A percentile compares a stretch with the other conserved stretches of the same genome.
phyloP scores from a whole-genome alignment of 2,888 invertebrate genomes.

The Plutella xylostella region DNA sequence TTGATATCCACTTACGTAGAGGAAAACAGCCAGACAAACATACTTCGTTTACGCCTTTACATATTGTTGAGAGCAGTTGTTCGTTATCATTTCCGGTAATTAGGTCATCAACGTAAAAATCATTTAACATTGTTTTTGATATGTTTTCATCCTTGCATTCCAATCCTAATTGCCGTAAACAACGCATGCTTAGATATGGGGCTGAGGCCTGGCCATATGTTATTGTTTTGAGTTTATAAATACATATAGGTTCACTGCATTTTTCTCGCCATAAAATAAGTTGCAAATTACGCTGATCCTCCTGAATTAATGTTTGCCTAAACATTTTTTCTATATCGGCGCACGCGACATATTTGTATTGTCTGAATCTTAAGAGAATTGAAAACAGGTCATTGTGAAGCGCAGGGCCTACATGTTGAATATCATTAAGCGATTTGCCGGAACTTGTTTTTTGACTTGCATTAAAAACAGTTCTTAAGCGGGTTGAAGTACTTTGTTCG shows the following conservation, averaged over 20 bases:
- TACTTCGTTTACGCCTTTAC: not conserved
- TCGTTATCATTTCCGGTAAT: not conserved
- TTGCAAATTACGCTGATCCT: conserved; percentile 11
- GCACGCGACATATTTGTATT: not conserved
- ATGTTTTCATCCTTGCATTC: not conserved
- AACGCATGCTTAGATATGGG: not conserved
- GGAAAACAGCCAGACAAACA: not conserved
- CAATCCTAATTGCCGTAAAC: not conserved
- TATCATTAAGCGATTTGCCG: too few species aligned
- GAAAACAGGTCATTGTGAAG: too few species aligned
- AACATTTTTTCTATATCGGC: not conserved
- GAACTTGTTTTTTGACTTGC: too few species aligned
- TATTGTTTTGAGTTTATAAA: not conserved
- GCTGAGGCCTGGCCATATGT: too few species aligned
- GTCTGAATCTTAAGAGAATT: not conserved
- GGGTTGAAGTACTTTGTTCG: too few species aligned
- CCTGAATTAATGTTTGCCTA: conserved; percentile 2
- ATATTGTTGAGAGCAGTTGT: not conserved
- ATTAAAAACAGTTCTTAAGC: too few species aligned
- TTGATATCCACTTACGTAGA: not conserved
- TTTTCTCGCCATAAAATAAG: conserved; percentile 13
- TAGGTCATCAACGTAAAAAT: not conserved
- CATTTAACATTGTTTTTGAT: not conserved
- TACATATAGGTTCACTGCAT: not conserved
- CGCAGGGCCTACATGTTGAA: too few species aligned